These are phyloP conservation scores for Unio pictorum DNA, from an alignment of 2,888 invertebrate species.

Conservation along the genomic window DNA sequence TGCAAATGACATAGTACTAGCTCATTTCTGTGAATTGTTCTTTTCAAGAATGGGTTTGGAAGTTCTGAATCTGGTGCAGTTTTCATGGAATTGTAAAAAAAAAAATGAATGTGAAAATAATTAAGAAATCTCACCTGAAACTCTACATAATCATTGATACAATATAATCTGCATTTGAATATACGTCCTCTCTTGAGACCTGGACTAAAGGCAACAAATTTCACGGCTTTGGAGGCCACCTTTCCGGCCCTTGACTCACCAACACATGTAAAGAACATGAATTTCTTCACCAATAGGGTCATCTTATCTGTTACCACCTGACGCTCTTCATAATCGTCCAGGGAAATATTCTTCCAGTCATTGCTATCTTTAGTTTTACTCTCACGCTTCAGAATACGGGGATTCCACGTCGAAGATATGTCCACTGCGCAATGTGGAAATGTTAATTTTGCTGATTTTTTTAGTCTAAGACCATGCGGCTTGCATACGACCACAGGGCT, in stretches of 20 bases:
- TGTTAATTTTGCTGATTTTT: constrained; percentile 30
- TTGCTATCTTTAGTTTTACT: constrained; percentile 12
- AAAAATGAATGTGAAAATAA: not conserved
- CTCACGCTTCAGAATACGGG: constrained; percentile 24
- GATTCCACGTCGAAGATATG: constrained; percentile 31
- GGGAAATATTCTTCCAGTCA: constrained; percentile 31
- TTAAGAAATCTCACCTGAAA: constrained; percentile 23
- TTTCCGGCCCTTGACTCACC: constrained; percentile 30
- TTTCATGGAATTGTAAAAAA: too few relatives aligned
- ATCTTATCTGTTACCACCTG: constrained; percentile 13
- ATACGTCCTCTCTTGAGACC: constrained; percentile 21
- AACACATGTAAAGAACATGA: constrained; percentile 36
- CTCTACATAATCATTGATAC: constrained; percentile 41
- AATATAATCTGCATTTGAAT: constrained; percentile 42
- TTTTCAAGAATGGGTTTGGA: too few relatives aligned
- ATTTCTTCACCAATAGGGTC: constrained; percentile 35
- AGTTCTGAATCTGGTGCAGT: too few relatives aligned
- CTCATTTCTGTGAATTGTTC: too few relatives aligned
- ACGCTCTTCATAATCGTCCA: constrained; percentile 23
- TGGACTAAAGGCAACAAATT: constrained; percentile 40
- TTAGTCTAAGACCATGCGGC: constrained; percentile 31
- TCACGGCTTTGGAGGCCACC: constrained; percentile 38
- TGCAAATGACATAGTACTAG: too few relatives aligned
- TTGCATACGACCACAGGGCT: constrained; percentile 47
- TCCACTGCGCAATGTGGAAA: constrained; percentile 44